Evolutionary conservation across 1,140 invertebrate species (phyloP), one percentile per base, ranked within the genome.

Genomic region (Lordiphosa stackelbergi): DNA sequence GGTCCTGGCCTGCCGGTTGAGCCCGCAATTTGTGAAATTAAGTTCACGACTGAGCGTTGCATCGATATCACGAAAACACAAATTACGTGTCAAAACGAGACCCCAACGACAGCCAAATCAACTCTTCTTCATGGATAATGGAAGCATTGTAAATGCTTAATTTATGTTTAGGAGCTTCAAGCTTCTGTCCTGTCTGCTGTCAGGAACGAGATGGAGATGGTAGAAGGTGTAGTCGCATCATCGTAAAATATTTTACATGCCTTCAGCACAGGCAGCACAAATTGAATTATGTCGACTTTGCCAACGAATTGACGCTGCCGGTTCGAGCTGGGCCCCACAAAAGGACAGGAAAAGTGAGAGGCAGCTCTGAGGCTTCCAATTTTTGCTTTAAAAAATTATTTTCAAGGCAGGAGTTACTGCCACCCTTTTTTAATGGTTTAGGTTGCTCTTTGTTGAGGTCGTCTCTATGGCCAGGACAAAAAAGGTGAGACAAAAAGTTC

Each of bases 281-380:
- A 46, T 46, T 46, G 43, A 46, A 46, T 46, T 46, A 46, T 34
- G 43, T 46, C 43, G 43, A 46, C 43, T 46, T 46, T 46, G 8
- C 43, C 24, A 46, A 46, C 43, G 43, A 46, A 34, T 46, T 46
- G 19, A 13, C 4, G 11, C 11, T 34, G 10, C 31, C 43, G 34
- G 24, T 46, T 5, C 19, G 4, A 10, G 19, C 19, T 24, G 41
- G 11, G 42, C 22, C 24, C 43, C 13, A 28, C 7, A 13, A 46
- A 31, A 46, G 7, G 11, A 46, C 24, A 7, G 31, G 24, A 12
- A 7, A 13, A 46, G 12, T 12, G 11, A 7, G 31, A 28, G 43
- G 12, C 43, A 46, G 24, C 43, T 46, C 43, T 28, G 10, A 28
- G 43, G 43, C 43, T 46, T 46, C 43, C 43, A 31, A 31, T 46